These are phyloP conservation scores for Corydoras sp. DNA, from an alignment of 2,113 vertebrate species.

Conservation along the genomic window DNA sequence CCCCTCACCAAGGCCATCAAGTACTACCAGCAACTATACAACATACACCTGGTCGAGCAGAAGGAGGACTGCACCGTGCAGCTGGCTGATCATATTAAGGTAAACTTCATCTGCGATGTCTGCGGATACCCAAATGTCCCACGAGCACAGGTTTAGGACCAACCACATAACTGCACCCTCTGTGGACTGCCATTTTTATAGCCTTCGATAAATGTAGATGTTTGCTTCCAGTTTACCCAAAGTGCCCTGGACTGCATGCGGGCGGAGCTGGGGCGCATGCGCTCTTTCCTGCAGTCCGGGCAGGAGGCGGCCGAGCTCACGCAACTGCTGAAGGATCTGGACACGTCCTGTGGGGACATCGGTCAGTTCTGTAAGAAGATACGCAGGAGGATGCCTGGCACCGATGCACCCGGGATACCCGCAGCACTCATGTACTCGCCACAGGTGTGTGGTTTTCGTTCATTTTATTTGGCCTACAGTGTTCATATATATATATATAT, in stretches of 20 bases:
- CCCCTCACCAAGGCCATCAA: conserved; percentile 95
- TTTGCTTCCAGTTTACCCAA: conserved; percentile 79
- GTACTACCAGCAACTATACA: conserved; percentile 97
- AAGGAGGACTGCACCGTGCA: conserved; percentile 88
- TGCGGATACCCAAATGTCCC: no score
- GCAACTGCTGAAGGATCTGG: conserved; percentile 86
- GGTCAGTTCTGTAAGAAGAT: conserved; percentile 98
- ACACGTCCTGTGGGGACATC: conserved; percentile 89
- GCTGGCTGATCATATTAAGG: conserved; percentile 87
- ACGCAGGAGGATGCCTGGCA: conserved; percentile 90
- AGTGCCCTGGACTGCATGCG: conserved; percentile 94
- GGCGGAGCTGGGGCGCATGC: conserved; percentile 84
- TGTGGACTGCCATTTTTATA: no score
- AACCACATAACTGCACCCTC: no score
- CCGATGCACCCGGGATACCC: conserved; percentile 85
- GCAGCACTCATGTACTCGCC: conserved; percentile 74
- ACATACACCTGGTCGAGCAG: conserved; percentile 86
- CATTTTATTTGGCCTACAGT: background rate
- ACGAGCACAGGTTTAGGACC: no score
- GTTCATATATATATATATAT: no score
- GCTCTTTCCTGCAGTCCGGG: conserved; percentile 80
- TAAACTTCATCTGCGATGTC: conserved; percentile 24
- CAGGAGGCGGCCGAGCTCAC: conserved; percentile 83
- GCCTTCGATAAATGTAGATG: no score
- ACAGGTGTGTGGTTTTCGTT: conserved; percentile 63